Conservation (phyloP, 1,140 invertebrate genomes). For the Halyomorpha halys region DNA sequence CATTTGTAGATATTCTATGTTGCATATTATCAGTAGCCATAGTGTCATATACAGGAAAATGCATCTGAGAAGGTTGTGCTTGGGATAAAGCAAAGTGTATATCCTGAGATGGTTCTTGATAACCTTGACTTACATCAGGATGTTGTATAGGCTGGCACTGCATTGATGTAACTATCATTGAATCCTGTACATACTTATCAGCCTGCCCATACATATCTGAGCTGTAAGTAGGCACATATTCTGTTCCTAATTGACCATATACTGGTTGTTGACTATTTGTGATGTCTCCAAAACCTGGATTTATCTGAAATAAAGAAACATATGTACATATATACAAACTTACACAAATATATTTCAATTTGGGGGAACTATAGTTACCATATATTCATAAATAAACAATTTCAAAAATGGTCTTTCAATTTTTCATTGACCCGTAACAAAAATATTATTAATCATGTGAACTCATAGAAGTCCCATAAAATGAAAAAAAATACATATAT, state of each 20-base stretch:
- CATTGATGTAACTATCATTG: not conserved
- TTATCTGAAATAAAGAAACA: constrained; percentile 3
- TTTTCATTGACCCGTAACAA: too few relatives aligned
- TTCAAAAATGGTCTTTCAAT: too few relatives aligned
- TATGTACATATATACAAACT: constrained; percentile 1
- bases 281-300: constrained; percentile 10
- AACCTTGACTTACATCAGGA: constrained; percentile 7
- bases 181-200: constrained; percentile 11
- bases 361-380: too few relatives aligned
- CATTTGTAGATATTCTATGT: constrained; percentile 24
- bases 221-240: not conserved
- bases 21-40: not conserved
- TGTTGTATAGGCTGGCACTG: not conserved
- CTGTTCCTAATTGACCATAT: not conserved
- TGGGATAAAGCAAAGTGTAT: constrained; percentile 15
- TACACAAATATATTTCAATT: not conserved
- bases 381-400: too few relatives aligned
- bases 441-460: too few relatives aligned
- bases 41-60: constrained; percentile 10
- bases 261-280: not conserved
- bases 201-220: constrained; percentile 8
- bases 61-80: constrained; percentile 13
- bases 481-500: too few relatives aligned
- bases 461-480: too few relatives aligned
- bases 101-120: constrained; percentile 6